A percentile compares a stretch with the other conserved stretches of the same genome.
These are phyloP conservation scores for Drosophila setosimentum DNA, from an alignment of 2,888 invertebrate genomes.

Conservation along the genomic window DNA sequence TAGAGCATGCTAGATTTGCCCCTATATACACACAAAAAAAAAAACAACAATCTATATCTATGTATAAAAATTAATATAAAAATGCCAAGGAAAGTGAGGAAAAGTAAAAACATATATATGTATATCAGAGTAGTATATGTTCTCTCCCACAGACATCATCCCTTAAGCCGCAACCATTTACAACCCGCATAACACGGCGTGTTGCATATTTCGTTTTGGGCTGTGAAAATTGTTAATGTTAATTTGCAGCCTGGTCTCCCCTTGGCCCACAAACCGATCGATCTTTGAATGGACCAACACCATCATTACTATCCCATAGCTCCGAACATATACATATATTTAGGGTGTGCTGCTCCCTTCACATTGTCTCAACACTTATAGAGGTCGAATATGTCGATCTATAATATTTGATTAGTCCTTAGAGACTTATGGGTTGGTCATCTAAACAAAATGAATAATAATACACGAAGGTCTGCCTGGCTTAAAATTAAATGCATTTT, in stretches of 20 bases:
- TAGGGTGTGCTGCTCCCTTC: constrained; percentile 3
- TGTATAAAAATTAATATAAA: neutral
- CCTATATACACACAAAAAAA: constrained; percentile 28
- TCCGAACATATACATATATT: neutral
- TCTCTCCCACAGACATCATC: constrained; percentile 25
- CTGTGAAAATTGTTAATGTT: constrained; percentile 14
- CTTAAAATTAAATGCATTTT: neutral
- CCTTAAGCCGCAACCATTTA: constrained; percentile 9
- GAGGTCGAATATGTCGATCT: neutral
- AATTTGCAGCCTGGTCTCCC: constrained; percentile 27
- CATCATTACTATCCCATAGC: constrained; percentile 9
- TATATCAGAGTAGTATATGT: neutral
- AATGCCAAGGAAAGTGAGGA: constrained; percentile 5
- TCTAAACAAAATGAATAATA: neutral
- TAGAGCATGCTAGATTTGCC: constrained; percentile 47
- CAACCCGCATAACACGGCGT: constrained; percentile 42
- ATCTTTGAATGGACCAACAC: constrained; percentile 49
- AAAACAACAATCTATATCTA: too few relatives aligned
- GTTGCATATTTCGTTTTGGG: constrained; percentile 3
- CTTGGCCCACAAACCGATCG: neutral
- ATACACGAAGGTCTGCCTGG: neutral
- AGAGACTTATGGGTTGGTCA: neutral
- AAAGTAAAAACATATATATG: constrained; percentile 1
- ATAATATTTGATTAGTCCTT: neutral
- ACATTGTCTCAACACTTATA: neutral